Percentiles rank a stretch among this genome's conserved stretches.
Evolutionary conservation across 2,888 invertebrate species (phyloP).

Genomic region (Corythucha ciliata): DNA sequence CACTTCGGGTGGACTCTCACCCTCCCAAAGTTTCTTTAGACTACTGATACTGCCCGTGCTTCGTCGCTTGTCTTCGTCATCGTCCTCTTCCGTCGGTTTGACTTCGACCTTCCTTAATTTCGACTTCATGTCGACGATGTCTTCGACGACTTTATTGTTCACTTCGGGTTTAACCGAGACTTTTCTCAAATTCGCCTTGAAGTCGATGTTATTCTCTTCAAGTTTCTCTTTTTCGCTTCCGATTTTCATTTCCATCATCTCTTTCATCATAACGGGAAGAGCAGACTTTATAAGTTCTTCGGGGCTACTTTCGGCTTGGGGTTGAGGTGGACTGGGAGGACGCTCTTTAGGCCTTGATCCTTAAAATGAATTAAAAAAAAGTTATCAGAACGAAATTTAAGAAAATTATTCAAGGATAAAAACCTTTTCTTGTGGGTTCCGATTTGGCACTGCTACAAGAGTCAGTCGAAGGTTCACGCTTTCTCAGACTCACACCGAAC

Average conservation of each 20-base stretch:
- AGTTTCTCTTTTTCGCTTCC: conserved; percentile 37
- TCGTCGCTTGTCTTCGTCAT: conserved; percentile 73
- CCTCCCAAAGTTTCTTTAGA: conserved; percentile 86
- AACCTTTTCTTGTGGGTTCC: conserved; percentile 33
- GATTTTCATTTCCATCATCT: conserved; percentile 30
- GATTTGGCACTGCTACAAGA: conserved; percentile 49
- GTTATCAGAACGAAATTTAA: conserved; percentile 19
- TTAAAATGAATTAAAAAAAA: conserved; percentile 6
- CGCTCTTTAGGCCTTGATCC: conserved; percentile 32
- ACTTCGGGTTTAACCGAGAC: conserved; percentile 64
- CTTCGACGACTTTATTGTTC: conserved; percentile 50
- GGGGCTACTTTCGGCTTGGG: conserved; percentile 30
- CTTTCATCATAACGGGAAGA: conserved; percentile 53
- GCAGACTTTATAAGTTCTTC: conserved; percentile 42
- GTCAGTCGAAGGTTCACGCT: conserved; percentile 54
- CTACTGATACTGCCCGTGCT: conserved; percentile 89
- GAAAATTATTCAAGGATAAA: background rate
- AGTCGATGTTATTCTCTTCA: conserved; percentile 40
- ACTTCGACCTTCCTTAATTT: conserved; percentile 69
- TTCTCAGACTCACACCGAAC: conserved; percentile 59
- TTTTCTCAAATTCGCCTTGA: conserved; percentile 47
- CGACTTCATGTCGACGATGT: conserved; percentile 75
- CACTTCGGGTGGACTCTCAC: conserved; percentile 48
- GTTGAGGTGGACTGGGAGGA: conserved; percentile 34
- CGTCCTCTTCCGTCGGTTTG: conserved; percentile 43